Conservation (phyloP, 2,797 vertebrate genomes). For the Megaceryle alcyon region DNA sequence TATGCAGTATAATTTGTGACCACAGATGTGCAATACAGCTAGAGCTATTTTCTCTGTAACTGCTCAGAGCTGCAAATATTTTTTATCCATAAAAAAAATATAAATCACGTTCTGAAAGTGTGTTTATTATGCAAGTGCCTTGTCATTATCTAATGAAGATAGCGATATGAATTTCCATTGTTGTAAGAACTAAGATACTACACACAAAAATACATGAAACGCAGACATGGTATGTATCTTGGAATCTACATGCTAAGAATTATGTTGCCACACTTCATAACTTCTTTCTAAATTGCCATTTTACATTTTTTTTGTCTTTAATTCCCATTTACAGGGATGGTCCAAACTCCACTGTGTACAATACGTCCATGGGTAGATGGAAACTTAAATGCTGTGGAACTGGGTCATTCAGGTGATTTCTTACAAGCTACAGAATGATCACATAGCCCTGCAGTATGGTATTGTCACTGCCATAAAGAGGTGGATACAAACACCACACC, state of each 20-base stretch:
- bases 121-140: not conserved
- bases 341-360: not conserved
- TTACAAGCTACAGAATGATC: not conserved
- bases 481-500: not conserved
- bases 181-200: not conserved
- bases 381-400: not conserved
- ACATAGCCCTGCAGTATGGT: not conserved
- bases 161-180: not conserved
- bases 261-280: not conserved
- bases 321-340: not conserved
- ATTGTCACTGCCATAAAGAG: not conserved
- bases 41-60: not conserved
- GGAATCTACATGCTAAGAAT: not conserved
- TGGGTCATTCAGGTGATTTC: not conserved
- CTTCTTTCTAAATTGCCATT: not conserved
- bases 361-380: not conserved
- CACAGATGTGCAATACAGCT: not conserved
- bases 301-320: not conserved
- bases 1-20: not conserved
- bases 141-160: not conserved
- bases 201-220: not conserved
- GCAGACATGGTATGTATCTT: not conserved
- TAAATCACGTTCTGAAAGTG: not conserved
- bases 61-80: not conserved
- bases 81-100: not conserved